Conservation (phyloP, 37 sponge, comb jelly and placozoan species). For the Amphimedon queenslandica region DNA sequence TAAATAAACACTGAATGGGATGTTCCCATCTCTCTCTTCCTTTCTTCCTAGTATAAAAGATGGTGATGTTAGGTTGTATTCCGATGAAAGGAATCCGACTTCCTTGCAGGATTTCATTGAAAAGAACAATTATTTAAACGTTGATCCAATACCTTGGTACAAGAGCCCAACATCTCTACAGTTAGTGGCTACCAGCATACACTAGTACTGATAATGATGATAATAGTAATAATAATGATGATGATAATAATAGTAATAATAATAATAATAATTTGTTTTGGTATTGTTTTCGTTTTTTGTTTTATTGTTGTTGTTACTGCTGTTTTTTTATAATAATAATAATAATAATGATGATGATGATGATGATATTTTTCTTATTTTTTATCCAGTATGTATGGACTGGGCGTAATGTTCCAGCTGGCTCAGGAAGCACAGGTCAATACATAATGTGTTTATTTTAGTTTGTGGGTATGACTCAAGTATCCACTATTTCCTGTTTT, state of each 20-base stretch:
- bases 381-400: slow-evolving; percentile 21
- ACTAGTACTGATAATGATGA: not conserved
- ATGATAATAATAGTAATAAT: too few species aligned
- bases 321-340: too few species aligned
- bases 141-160: slow-evolving; percentile 46
- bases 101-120: slow-evolving; percentile 24
- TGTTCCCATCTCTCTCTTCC: not conserved
- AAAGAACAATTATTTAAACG: slow-evolving; percentile 24
- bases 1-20: not conserved
- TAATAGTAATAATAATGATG: too few species aligned
- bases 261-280: too few species aligned
- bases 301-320: not conserved
- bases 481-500: too few species aligned
- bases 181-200: too few species aligned
- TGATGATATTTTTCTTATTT: slow-evolving; percentile 2
- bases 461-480: too few species aligned
- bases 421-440: slow-evolving; percentile 26
- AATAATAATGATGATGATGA: too few species aligned
- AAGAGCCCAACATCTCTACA: slow-evolving; percentile 42
- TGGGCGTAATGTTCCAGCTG: slow-evolving; percentile 25
- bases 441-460: not conserved
- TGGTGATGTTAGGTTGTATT: slow-evolving; percentile 34
- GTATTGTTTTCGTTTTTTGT: not conserved
- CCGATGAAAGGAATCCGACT: not conserved
- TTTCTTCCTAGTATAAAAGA: slow-evolving; percentile 45